Evolutionary conservation across 2,888 invertebrate species (phyloP), one percentile per base, ranked within the genome.

Genomic region (Gisinianus flammeolus): DNA sequence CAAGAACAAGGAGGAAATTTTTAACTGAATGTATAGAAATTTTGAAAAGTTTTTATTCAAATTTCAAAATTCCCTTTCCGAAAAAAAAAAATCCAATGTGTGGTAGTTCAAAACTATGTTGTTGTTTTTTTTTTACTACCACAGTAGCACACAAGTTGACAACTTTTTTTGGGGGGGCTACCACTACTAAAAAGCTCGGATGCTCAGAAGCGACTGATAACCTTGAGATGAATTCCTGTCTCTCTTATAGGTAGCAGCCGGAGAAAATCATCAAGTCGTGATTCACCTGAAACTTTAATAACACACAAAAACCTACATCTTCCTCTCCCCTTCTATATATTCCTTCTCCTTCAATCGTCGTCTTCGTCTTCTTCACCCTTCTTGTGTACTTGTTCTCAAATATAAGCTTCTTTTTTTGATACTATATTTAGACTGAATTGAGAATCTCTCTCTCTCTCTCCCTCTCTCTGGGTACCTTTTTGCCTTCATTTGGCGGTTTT

Each of bases 401-500:
- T 66, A 35, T 5, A 35, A 26, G 26, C 22, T 62, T 10, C 54
- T 19, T 62, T 33, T 67, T 16, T n/a, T 67, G 28, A 66, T 66
- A 3, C 69, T 76, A 76, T 68, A 76, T 76, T 76, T 76, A 76
- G 68, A 52, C 31, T 67, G 62, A 73, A 62, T 62, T 33, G 69
- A 76, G 68, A 24, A 35, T 35, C 5, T 8, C n/a, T n/a, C n/a
- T n/a, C n/a, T n/a, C n/a, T n/a, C n/a, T n/a, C n/a, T n/a, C n/a
- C n/a, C n/a, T n/a, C n/a, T n/a, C n/a, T 35, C 5, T 12, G 35
- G 33, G 30, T 69, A 33, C 33, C n/a, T 77, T 77, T 77, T 77
- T 77, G 70, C 77, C 77, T 70, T 71, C 77, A 77, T 77, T 77
- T 77, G 77, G 71, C 77, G 77, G 71, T 70, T 77, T 77, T 67